Conservation (phyloP, 2,888 invertebrate species). For the Megaustenia siamemsis region DNA sequence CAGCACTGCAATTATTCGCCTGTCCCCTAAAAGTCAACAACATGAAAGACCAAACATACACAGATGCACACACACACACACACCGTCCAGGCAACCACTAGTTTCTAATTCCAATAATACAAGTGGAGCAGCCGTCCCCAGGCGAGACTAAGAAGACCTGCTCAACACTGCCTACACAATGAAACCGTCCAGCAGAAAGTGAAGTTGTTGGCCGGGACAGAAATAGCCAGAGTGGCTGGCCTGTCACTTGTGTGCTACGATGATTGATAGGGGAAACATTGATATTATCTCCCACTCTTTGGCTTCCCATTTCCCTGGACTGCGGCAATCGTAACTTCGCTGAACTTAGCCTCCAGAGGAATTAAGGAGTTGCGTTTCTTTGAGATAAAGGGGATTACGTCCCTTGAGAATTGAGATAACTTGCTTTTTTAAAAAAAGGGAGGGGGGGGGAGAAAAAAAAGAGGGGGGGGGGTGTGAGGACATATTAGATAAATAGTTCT, state of each 20-base stretch:
- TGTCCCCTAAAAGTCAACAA: no score
- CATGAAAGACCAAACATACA: no score
- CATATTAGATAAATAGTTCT: not conserved
- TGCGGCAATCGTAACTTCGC: not conserved
- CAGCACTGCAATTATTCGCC: no score
- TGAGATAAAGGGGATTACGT: conserved; percentile 14
- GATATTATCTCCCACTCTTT: not conserved
- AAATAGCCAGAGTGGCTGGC: not conserved
- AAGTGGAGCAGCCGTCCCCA: no score
- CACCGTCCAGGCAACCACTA: no score
- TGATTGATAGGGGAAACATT: not conserved
- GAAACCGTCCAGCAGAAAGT: no score
- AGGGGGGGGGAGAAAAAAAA: not conserved
- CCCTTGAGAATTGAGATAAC: conserved; percentile 10
- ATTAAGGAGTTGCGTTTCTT: not conserved
- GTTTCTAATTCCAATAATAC: no score
- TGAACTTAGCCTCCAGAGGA: not conserved
- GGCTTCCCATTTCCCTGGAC: not conserved
- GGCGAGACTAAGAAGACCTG: no score
- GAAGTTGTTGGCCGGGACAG: not conserved
- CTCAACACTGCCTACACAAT: no score
- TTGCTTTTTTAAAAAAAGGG: not conserved
- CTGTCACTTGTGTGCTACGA: not conserved
- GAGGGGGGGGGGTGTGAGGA: not conserved
- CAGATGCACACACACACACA: no score